Evolutionary conservation across 2,113 vertebrate genomes (phyloP).

Genomic region (Petrocephalus zakoni): DNA sequence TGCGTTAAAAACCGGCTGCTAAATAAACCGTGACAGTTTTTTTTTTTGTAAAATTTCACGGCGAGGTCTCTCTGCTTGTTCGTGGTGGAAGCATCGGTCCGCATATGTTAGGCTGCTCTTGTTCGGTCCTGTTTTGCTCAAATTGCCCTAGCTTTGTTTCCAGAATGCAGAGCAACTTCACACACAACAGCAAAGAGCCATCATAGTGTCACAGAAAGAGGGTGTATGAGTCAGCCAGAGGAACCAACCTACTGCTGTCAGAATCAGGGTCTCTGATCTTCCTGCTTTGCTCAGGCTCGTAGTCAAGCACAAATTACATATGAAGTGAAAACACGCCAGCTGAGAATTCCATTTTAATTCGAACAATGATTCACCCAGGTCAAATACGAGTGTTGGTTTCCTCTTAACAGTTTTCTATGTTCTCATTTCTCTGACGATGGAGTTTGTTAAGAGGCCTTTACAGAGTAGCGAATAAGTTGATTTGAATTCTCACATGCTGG

Average conservation of each 20-base stretch:
- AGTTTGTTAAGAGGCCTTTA: background rate
- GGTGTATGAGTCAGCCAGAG: slow-evolving; percentile 39
- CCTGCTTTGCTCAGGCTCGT: slow-evolving; percentile 25
- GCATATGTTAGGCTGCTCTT: background rate
- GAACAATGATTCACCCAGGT: background rate
- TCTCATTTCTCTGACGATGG: background rate
- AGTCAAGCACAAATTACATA: background rate
- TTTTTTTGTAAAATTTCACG: background rate
- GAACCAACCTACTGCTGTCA: slow-evolving; percentile 37
- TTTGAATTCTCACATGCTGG: background rate
- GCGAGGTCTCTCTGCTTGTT: background rate
- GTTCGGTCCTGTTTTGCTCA: background rate
- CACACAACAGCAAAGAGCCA: background rate
- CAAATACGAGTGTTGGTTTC: background rate
- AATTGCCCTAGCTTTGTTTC: background rate
- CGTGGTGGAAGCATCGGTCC: background rate
- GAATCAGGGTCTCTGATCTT: slow-evolving; percentile 33
- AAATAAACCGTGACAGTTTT: background rate
- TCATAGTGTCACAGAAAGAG: background rate
- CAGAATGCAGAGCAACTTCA: background rate
- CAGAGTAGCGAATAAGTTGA: background rate
- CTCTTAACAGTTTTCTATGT: background rate
- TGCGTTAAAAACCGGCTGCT: slow-evolving; percentile 7
- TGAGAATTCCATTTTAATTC: slow-evolving; percentile 1
- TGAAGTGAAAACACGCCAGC: background rate